Evolutionary conservation across 2,113 vertebrate genomes (phyloP).

Genomic region (Bos indicus): DNA sequence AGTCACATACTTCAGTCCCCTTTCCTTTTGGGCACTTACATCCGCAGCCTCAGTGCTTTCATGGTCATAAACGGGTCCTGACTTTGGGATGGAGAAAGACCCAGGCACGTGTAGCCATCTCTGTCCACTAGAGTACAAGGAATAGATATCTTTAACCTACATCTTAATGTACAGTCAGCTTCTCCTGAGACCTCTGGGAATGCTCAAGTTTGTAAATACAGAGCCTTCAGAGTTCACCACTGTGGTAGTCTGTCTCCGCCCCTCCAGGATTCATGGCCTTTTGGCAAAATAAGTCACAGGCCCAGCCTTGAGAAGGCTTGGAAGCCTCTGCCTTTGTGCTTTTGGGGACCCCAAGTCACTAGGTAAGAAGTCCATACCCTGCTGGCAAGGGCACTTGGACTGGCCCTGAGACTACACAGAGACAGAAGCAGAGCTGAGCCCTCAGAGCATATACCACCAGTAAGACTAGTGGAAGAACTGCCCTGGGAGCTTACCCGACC

Average conservation of each 20-base stretch:
- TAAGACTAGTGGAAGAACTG: neutral
- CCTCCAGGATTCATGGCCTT: neutral
- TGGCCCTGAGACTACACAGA: neutral
- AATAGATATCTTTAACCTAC: conserved; percentile 24
- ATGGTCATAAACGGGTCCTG: neutral
- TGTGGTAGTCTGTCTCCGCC: neutral
- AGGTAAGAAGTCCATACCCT: neutral
- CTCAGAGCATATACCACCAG: neutral
- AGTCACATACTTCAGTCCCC: neutral
- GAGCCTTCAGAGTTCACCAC: neutral
- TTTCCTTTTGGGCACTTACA: neutral
- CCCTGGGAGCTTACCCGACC: neutral
- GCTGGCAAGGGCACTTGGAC: neutral
- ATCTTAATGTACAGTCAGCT: conserved; percentile 3
- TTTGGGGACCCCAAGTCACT: neutral
- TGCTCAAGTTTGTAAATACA: conserved; percentile 23
- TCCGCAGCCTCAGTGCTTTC: neutral
- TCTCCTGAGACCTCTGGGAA: neutral
- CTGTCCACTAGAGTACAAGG: conserved; percentile 10
- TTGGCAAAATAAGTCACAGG: neutral
- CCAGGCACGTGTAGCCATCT: neutral
- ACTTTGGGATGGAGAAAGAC: conserved; percentile 11
- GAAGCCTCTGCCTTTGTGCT: neutral
- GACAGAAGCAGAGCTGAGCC: neutral
- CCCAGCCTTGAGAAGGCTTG: neutral